Percentiles rank a stretch among this genome's conserved stretches.
Evolutionary conservation across 2,797 vertebrate species (phyloP).

Genomic region (Melanotaenia nigrans): DNA sequence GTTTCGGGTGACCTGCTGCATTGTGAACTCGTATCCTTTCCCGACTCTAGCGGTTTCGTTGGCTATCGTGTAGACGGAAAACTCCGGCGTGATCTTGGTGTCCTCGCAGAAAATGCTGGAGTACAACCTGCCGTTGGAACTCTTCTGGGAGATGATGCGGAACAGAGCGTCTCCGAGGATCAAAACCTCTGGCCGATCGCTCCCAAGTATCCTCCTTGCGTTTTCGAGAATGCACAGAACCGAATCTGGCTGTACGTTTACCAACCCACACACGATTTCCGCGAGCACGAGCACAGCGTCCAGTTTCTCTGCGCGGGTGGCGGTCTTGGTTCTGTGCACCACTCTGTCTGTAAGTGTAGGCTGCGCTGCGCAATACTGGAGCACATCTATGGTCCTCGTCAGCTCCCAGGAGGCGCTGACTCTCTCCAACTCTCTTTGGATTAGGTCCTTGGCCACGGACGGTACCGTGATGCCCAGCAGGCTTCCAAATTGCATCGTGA

Average conservation of each 20-base stretch:
- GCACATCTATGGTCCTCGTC: constrained; percentile 18
- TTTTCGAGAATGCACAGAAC: constrained; percentile 18
- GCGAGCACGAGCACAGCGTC: neutral
- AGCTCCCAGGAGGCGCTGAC: constrained; percentile 22
- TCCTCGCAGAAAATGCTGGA: neutral
- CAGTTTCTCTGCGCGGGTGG: neutral
- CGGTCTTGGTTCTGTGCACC: neutral
- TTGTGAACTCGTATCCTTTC: constrained; percentile 12
- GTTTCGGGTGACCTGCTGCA: neutral
- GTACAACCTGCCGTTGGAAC: neutral
- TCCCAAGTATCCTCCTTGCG: neutral
- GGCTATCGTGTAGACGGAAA: constrained; percentile 21
- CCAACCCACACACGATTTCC: constrained; percentile 21
- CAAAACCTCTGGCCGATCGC: constrained; percentile 10
- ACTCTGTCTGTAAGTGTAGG: constrained; percentile 28
- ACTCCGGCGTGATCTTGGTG: neutral
- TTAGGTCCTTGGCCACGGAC: neutral
- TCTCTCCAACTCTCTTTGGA: constrained; percentile 13
- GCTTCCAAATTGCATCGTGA: constrained; percentile 31
- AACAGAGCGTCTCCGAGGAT: constrained; percentile 21
- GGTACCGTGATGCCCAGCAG: constrained; percentile 2
- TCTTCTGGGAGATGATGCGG: constrained; percentile 3
- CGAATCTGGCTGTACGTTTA: constrained; percentile 16
- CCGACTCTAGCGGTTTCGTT: neutral
- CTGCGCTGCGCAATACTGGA: constrained; percentile 21